Conservation (phyloP, 2,797 vertebrate genomes). For the Coilia nasus region DNA sequence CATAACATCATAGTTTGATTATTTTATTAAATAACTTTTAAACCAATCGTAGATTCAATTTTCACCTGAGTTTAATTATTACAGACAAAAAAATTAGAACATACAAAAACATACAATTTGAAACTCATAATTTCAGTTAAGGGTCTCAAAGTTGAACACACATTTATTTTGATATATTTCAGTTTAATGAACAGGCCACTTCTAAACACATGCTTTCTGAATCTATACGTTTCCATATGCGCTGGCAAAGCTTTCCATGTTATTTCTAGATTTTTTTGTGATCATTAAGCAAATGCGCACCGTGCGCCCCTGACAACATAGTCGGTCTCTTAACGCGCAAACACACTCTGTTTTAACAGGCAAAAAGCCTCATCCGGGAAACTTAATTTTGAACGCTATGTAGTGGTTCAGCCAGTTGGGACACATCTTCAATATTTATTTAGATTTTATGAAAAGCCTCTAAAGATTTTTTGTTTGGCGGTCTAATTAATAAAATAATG, state of each 20-base stretch:
- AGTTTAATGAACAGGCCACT: not conserved
- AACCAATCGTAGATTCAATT: not conserved
- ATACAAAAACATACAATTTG: not conserved
- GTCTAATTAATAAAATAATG: constrained; percentile 82
- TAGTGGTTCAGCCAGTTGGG: constrained; percentile 62
- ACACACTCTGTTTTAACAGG: not conserved
- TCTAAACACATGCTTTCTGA: not conserved
- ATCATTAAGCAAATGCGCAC: not conserved
- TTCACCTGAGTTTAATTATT: not conserved
- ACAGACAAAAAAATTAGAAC: not conserved
- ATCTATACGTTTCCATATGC: not conserved
- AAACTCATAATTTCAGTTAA: not conserved
- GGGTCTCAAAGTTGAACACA: not conserved
- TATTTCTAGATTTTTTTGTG: not conserved
- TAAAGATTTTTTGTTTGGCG: constrained; percentile 65
- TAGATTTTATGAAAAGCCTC: constrained; percentile 66
- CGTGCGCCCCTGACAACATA: not conserved
- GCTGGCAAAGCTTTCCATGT: not conserved
- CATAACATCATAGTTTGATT: not conserved
- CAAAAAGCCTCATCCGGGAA: not conserved
- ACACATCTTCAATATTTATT: constrained; percentile 73
- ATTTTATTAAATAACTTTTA: not conserved
- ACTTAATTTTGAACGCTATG: constrained; percentile 47
- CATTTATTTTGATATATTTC: not conserved
- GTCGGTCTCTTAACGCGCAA: not conserved